Conservation (phyloP, 2,888 invertebrate genomes). For the Ophion slaviceki region DNA sequence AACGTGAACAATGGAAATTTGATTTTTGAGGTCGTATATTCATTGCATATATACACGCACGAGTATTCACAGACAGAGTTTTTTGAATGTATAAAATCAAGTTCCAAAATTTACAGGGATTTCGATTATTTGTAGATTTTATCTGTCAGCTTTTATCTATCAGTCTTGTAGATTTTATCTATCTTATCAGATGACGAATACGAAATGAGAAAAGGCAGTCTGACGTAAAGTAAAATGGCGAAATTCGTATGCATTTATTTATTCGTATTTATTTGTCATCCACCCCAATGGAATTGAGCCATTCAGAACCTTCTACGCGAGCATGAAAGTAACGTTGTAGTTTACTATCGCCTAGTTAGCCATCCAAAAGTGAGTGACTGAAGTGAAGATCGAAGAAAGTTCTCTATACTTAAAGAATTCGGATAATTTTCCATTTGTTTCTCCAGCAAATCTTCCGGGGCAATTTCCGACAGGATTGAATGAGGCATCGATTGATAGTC, state of each 20-base stretch:
- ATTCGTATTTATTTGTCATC: not conserved
- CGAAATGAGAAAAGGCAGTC: not conserved
- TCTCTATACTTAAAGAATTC: conserved; percentile 39
- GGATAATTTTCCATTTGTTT: conserved; percentile 56
- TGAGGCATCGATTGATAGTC: conserved; percentile 1
- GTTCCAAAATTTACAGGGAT: not conserved
- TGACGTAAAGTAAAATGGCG: not conserved
- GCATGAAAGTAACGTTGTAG: conserved; percentile 4
- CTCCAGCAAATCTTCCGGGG: conserved; percentile 8
- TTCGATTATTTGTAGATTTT: not conserved
- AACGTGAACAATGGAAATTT: conserved; percentile 67
- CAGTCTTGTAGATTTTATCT: not conserved
- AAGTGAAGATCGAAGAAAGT: conserved; percentile 44
- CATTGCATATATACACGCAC: conserved; percentile 64
- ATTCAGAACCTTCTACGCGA: not conserved
- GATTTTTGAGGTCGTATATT: conserved; percentile 72
- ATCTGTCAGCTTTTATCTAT: too few species aligned
- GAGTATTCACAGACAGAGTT: conserved; percentile 69
- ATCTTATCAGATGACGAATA: not conserved
- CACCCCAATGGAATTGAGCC: not conserved
- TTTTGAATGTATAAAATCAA: conserved; percentile 7
- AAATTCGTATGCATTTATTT: not conserved
- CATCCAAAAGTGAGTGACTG: conserved; percentile 33
- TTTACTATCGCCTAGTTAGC: conserved; percentile 9
- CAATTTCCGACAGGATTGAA: conserved; percentile 16